Evolutionary conservation across 2,888 invertebrate genomes (phyloP).

Genomic region (Xylocampa areola): DNA sequence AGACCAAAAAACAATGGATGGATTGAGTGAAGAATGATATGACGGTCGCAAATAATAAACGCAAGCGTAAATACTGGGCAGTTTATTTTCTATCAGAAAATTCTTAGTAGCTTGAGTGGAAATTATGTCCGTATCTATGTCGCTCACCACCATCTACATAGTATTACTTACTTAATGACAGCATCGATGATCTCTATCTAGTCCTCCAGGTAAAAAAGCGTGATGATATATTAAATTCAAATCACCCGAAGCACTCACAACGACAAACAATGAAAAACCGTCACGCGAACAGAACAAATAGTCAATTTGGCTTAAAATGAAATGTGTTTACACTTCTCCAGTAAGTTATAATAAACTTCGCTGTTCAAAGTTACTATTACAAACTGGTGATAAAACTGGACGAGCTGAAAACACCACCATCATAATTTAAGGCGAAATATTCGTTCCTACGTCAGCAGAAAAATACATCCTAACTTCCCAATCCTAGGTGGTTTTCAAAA

Average conservation of each 20-base stretch:
- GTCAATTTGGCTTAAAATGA: slow-evolving; percentile 10
- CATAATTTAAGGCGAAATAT: slow-evolving; percentile 66
- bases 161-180: too few relatives aligned
- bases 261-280: background rate
- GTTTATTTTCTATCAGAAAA: too few relatives aligned
- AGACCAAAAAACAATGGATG: too few relatives aligned
- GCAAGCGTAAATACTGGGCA: too few relatives aligned
- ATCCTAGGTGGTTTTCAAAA: slow-evolving; percentile 57
- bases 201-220: too few relatives aligned
- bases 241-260: background rate
- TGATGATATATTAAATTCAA: background rate
- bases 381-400: slow-evolving; percentile 48
- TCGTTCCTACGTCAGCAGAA: slow-evolving; percentile 63
- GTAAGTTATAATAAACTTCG: slow-evolving; percentile 12
- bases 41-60: too few relatives aligned
- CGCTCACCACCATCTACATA: too few relatives aligned
- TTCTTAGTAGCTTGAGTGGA: too few relatives aligned
- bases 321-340: slow-evolving; percentile 23
- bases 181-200: too few relatives aligned
- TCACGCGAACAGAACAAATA: slow-evolving; percentile 6
- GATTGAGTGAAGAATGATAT: too few relatives aligned
- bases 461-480: slow-evolving; percentile 64
- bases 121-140: too few relatives aligned
- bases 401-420: slow-evolving; percentile 44
- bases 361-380: slow-evolving; percentile 31